Base-by-base conservation (phyloP, 2,113 vertebrate species). In the Calyptomena viridis region DNA sequence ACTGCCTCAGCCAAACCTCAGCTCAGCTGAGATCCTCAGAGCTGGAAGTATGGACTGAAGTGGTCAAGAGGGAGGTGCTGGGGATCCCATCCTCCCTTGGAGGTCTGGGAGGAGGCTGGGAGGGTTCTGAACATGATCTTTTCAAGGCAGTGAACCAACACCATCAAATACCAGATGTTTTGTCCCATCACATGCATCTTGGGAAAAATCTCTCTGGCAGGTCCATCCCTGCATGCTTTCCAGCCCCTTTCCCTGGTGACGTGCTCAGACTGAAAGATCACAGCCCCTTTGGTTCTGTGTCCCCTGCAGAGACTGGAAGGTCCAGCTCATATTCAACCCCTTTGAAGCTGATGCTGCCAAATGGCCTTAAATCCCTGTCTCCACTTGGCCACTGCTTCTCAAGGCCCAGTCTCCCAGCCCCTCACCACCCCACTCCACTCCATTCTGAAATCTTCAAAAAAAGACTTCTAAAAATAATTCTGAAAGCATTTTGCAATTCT, bases 61-160 rank as follows among this genome's bases (percentile, higher is more conserved):
- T 1, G 18, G 53, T 35, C 3, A 0, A 27, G n/a, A 25, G 35
- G 21, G 13, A 55, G 2, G 46, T 6, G 46, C 59, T 15, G 31
- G 39, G 53, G 16, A 11, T 53, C 37, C 42, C 16, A 18, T 2
- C 0, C 0, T 3, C 11, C 35, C 52, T n/a, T 2, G 1, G 8
- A 58, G 50, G 20, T 18, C 68, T 50, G 39, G 24, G 44, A 75
- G 42, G 19, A 46, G 50, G 27, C 47, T 30, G 12, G 6, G 21
- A 5, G 5, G 5, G 16, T 60, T 58, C 46, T 16, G 10, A 35
- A 7, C 12, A 1, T 0, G 0, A 9, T 2, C 53, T 50, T 47
- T 68, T 46, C 2, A 0, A n/a, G 53, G 35, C 73, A 33, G 9
- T 1, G 52, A n/a, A 6, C 37, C 69, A 12, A 2, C 4, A 23